phyloP scores from a whole-genome alignment of 2,888 invertebrate genomes.

The Caprella mutica region DNA sequence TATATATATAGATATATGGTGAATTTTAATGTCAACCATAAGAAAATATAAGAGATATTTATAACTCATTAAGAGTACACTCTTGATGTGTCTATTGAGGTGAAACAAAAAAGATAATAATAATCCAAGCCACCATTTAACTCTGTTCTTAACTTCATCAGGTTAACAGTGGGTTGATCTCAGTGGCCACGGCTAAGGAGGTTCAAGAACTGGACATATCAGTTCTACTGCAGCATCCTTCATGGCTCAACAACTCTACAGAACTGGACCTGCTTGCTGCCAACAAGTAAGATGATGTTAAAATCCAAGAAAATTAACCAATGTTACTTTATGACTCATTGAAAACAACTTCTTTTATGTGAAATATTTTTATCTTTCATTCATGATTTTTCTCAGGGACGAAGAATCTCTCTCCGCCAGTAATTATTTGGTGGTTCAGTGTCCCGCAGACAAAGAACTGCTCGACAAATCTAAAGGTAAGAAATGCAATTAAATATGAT shows the following conservation, averaged over 20 bases:
- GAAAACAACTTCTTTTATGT: too few relatives aligned
- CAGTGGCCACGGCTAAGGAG: constrained; percentile 89
- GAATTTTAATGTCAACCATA: too few relatives aligned
- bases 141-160: constrained; percentile 39
- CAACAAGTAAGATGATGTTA: constrained; percentile 36
- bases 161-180: constrained; percentile 69
- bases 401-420: constrained; percentile 62
- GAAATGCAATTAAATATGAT: neutral
- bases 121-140: too few relatives aligned
- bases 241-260: constrained; percentile 85
- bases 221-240: constrained; percentile 71
- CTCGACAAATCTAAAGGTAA: constrained; percentile 22
- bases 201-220: constrained; percentile 97
- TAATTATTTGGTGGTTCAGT: constrained; percentile 83
- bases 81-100: too few relatives aligned
- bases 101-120: too few relatives aligned
- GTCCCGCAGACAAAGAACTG: constrained; percentile 45
- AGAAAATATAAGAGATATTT: too few relatives aligned
- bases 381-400: constrained; percentile 43
- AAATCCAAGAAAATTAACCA: too few relatives aligned
- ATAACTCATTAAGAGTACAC: too few relatives aligned
- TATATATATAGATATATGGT: too few relatives aligned
- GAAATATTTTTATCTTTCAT: constrained; percentile 4
- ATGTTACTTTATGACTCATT: too few relatives aligned
- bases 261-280: constrained; percentile 77